A percentile compares a stretch with the other conserved stretches of the same genome.
Evolutionary conservation across 2,888 invertebrate species (phyloP).

Genomic region (Trimorus sp.): DNA sequence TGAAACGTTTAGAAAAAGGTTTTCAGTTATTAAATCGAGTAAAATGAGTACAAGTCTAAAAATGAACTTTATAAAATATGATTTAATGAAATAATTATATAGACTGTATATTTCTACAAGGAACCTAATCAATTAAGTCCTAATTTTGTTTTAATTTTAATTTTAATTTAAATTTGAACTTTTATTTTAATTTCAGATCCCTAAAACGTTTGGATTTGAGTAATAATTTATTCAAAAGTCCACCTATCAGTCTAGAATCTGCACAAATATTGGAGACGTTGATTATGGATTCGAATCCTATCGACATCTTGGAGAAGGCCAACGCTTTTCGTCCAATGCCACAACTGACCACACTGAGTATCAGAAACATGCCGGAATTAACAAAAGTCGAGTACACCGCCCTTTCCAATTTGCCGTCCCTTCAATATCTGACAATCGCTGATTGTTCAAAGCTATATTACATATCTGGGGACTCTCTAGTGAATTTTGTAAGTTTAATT

Average conservation of each 20-base stretch:
- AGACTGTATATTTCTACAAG: no score
- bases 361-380: constrained; percentile 87
- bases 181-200: constrained; percentile 75
- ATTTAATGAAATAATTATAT: no score
- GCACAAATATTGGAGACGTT: constrained; percentile 85
- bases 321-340: constrained; percentile 84
- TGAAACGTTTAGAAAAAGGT: no score
- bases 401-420: constrained; percentile 83
- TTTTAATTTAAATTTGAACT: no score
- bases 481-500: constrained; percentile 76
- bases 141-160: neutral
- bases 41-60: no score
- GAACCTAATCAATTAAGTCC: no score
- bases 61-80: no score
- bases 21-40: no score
- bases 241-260: constrained; percentile 85
- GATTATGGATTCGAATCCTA: constrained; percentile 88
- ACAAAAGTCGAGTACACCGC: constrained; percentile 83
- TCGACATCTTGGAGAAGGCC: constrained; percentile 83
- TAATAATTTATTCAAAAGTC: constrained; percentile 84
- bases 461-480: constrained; percentile 86
- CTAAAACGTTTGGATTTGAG: constrained; percentile 86
- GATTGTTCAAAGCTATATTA: constrained; percentile 85
- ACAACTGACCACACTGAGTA: constrained; percentile 85
- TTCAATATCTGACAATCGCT: constrained; percentile 85